Base-by-base conservation (phyloP, 2,113 vertebrate species). In the Periophthalmus modestus region DNA sequence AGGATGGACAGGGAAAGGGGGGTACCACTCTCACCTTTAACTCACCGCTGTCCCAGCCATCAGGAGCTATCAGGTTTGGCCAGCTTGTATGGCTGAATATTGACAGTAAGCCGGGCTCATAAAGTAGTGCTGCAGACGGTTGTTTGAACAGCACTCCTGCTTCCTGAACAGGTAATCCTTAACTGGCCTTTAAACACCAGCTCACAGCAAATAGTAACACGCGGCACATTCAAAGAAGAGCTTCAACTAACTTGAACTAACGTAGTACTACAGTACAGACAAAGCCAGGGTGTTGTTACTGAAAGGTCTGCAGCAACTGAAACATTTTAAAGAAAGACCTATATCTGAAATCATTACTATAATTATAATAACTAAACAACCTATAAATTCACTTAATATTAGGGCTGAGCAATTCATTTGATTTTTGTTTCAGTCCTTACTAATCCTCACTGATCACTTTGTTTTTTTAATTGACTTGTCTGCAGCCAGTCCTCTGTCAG, bases 91-190 rank as follows among this genome's bases (percentile, higher is more conserved):
- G 71, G 75, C 50, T 75, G 79, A 79, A 78, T 66, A 79, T 82
- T 85, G 77, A 71, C 78, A 78, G 43, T 48, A 55, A 73, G 68
- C 4, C 7, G 71, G 33, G 12, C 57, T 79, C 70, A 71, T 81
- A 75, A 77, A 85, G 68, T 71, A 13, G 61, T 62, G 61, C 34
- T 67, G 7, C 39, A 76, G 72, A 82, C 81, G 70, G 11, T 68
- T 83, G 46, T 74, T 85, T 61, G 83, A 69, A 89, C 75, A 73
- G 48, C 69, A 47, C 66, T 67, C 21, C 74, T 73, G 78, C 80
- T 91, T 89, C 89, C 89, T 89, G 86, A 82, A 62, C 82, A 82
- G 75, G 55, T 87, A 88, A 91, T 88, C 82, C 85, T 86, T 65
- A 65, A 71, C 66, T 72, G 66, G 34, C 65, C 69, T 77, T 83